Conservation (phyloP, 2,888 invertebrate genomes). For the Bruchidius siliquastri region DNA sequence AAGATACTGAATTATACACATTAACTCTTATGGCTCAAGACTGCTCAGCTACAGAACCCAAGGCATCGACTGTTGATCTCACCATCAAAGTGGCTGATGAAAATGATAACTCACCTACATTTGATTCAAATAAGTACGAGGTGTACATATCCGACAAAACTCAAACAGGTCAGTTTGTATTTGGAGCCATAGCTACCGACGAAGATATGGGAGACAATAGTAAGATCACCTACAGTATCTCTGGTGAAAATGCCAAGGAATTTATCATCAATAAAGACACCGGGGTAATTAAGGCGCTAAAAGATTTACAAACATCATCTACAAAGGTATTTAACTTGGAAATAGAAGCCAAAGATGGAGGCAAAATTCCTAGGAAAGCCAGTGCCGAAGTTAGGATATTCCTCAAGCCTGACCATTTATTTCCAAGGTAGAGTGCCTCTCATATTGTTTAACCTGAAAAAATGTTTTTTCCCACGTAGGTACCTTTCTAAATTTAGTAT, state of each 20-base stretch:
- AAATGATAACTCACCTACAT: constrained; percentile 81
- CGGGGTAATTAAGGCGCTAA: constrained; percentile 80
- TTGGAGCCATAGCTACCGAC: constrained; percentile 84
- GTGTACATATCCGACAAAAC: constrained; percentile 81
- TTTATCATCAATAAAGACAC: constrained; percentile 76
- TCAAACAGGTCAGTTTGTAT: constrained; percentile 77
- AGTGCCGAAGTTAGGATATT: constrained; percentile 73
- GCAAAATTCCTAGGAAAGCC: constrained; percentile 62
- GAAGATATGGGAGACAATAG: constrained; percentile 78
- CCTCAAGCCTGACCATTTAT: constrained; percentile 69
- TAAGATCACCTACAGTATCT: constrained; percentile 71
- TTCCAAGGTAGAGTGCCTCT: constrained; percentile 63
- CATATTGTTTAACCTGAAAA: no score
- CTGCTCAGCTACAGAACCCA: constrained; percentile 79
- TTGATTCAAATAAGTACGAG: constrained; percentile 69
- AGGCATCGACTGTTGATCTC: constrained; percentile 77
- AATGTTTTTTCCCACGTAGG: no score
- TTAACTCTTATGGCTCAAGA: constrained; percentile 85
- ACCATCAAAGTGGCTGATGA: constrained; percentile 75
- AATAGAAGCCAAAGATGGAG: constrained; percentile 79
- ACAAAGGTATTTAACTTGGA: constrained; percentile 64
- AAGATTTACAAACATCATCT: constrained; percentile 58
- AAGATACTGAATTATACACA: constrained; percentile 71
- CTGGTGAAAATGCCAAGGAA: constrained; percentile 70
- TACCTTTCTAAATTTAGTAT: no score